These are phyloP conservation scores for Leptestheria dahalacensis DNA, from an alignment of 1,140 invertebrate species.

Conservation along the genomic window DNA sequence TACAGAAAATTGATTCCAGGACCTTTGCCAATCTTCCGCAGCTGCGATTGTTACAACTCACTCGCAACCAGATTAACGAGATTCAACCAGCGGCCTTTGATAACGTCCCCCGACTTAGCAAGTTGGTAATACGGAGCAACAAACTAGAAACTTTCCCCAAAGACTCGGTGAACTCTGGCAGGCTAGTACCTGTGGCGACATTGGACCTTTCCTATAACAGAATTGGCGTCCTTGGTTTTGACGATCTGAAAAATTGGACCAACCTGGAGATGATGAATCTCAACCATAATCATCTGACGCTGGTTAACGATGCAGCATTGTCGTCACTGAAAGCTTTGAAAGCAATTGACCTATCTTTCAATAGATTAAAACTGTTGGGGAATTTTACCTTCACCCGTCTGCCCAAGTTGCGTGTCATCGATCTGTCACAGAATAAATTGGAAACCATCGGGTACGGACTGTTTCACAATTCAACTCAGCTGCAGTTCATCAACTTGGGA, in stretches of 20 bases:
- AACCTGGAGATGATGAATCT: slow-evolving; percentile 54
- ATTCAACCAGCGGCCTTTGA: slow-evolving; percentile 25
- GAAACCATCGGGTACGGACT: slow-evolving; percentile 67
- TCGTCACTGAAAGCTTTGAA: not conserved
- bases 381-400: slow-evolving; percentile 70
- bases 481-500: slow-evolving; percentile 61
- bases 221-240: slow-evolving; percentile 57
- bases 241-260: slow-evolving; percentile 48
- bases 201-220: slow-evolving; percentile 35
- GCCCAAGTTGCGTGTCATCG: slow-evolving; percentile 46
- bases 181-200: slow-evolving; percentile 16
- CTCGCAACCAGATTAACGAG: slow-evolving; percentile 25
- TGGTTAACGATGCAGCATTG: slow-evolving; percentile 23
- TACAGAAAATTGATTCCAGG: slow-evolving; percentile 23
- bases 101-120: slow-evolving; percentile 24
- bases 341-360: slow-evolving; percentile 50
- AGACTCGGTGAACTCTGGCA: slow-evolving; percentile 14
- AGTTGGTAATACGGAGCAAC: slow-evolving; percentile 27
- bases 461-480: slow-evolving; percentile 76
- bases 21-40: slow-evolving; percentile 26
- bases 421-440: slow-evolving; percentile 55
- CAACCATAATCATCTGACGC: slow-evolving; percentile 56
- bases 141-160: slow-evolving; percentile 16
- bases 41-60: slow-evolving; percentile 25
- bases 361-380: slow-evolving; percentile 56